Evolutionary conservation across 2,113 vertebrate genomes (phyloP), one percentile per base, ranked within the genome.

Genomic region (Gymnocephalus cernua): DNA sequence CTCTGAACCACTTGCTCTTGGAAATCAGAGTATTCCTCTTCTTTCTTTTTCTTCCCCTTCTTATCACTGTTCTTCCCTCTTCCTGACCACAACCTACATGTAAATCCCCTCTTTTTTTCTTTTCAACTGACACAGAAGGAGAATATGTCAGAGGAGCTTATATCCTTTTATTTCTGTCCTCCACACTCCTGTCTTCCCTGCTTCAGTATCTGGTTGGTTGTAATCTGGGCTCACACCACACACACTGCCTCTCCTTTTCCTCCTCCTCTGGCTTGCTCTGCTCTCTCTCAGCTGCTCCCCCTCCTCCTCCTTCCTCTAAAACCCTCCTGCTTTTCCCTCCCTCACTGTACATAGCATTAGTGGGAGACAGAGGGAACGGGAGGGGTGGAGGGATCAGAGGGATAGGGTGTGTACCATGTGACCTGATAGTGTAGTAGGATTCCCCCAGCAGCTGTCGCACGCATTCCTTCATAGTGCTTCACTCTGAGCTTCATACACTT

Each of bases 381-480:
- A 67, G 78, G 77, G 80, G 71, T 81, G 68, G 82, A 86, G 81
- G 87, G 90, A 93, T 94, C 88, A 91, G 84, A 86, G 87, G 92
- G 92, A 91, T 92, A 85, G 79, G 77, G 69, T 21, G 45, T 77
- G 51, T 78, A 88, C 84, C 93, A 93, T 85, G 92, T 94, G 93
- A 92, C 87, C 84, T 84, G 53, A 57, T 59, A 44, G 47, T 84
- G 88, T 86, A 89, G 87, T 93, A 89, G 90, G 92, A 94, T 90
- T 93, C 90, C 87, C 77, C 80, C 73, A 85, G 75, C 93, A 94
- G 92, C 91, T 89, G 93, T 91, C 87, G 45, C 76, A 77, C 84
- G 93, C 86, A 88, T 89, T 89, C 85, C 89, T 87, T 75, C 77
- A 75, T 65, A 63, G 63, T 65, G 81, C 74, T 57, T 58, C 45